These are phyloP conservation scores for Pollenia amentaria DNA, from an alignment of 2,888 invertebrate genomes.

Conservation along the genomic window DNA sequence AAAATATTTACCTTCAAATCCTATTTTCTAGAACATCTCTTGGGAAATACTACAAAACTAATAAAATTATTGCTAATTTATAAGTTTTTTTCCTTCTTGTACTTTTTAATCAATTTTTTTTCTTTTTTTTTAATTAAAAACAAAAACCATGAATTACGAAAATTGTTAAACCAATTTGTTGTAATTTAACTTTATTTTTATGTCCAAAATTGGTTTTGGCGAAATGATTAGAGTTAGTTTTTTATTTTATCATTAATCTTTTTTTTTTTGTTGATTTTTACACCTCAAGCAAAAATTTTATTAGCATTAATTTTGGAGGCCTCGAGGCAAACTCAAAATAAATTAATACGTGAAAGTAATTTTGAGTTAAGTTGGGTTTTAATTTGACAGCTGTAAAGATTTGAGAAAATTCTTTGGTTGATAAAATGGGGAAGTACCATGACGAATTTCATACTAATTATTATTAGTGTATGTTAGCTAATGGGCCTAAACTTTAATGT, in stretches of 20 bases:
- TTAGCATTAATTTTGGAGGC: not conserved
- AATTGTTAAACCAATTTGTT: not conserved
- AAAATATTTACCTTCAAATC: slow-evolving; percentile 21
- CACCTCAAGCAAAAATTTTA: slow-evolving; percentile 1
- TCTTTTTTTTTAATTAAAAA: no score
- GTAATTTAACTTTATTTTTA: slow-evolving; percentile 1
- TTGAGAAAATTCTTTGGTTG: no score
- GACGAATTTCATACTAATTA: no score
- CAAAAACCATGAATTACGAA: no score
- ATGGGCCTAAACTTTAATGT: no score
- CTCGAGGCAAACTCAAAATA: not conserved
- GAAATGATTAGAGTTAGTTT: not conserved
- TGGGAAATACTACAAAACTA: slow-evolving; percentile 14
- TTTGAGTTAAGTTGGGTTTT: no score
- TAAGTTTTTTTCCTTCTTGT: no score
- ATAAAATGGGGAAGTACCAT: no score
- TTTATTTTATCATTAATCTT: slow-evolving; percentile 7
- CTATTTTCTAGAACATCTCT: slow-evolving; percentile 35
- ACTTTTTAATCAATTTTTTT: no score
- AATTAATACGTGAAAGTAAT: not conserved
- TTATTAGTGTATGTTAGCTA: no score
- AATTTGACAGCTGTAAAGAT: not conserved
- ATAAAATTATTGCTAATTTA: not conserved
- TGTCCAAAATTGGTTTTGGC: not conserved
- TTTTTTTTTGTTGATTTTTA: slow-evolving; percentile 1